These are phyloP conservation scores for Apus apus DNA, from an alignment of 2,113 vertebrate species.

Conservation along the genomic window DNA sequence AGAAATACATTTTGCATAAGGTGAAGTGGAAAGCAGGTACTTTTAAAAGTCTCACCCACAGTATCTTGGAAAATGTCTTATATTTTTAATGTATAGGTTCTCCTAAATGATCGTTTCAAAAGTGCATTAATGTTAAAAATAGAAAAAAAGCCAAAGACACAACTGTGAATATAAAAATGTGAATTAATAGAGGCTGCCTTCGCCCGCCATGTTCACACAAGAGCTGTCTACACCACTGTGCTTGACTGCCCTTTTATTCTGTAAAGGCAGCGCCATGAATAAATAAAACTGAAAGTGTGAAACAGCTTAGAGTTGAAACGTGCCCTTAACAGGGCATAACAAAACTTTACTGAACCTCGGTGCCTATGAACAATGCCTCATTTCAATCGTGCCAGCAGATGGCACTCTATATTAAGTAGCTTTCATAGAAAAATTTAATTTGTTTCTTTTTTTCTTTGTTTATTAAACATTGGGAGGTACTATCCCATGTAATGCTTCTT, in stretches of 20 bases:
- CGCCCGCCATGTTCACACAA: background rate
- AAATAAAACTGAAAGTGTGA: constrained; percentile 51
- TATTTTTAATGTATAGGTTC: background rate
- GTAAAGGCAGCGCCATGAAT: constrained; percentile 28
- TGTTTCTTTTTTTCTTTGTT: background rate
- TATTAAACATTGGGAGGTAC: background rate
- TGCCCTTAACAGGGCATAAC: background rate
- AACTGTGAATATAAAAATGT: background rate
- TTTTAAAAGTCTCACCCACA: background rate
- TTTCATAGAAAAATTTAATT: constrained; percentile 8
- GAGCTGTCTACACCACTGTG: constrained; percentile 19
- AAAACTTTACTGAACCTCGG: constrained; percentile 52
- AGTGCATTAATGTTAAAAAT: background rate
- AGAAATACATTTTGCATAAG: background rate
- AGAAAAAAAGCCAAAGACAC: background rate
- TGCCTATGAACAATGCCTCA: constrained; percentile 8
- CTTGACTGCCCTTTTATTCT: constrained; percentile 35
- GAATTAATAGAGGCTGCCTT: background rate
- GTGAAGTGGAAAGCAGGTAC: background rate
- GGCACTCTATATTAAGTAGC: constrained; percentile 62
- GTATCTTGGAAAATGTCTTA: background rate
- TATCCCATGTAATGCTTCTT: background rate
- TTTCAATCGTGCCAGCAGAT: constrained; percentile 47
- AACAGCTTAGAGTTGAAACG: background rate
- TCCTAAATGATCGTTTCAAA: background rate